phyloP scores from a whole-genome alignment of 1,140 invertebrate species.

The Amphibalanus amphitrite region DNA sequence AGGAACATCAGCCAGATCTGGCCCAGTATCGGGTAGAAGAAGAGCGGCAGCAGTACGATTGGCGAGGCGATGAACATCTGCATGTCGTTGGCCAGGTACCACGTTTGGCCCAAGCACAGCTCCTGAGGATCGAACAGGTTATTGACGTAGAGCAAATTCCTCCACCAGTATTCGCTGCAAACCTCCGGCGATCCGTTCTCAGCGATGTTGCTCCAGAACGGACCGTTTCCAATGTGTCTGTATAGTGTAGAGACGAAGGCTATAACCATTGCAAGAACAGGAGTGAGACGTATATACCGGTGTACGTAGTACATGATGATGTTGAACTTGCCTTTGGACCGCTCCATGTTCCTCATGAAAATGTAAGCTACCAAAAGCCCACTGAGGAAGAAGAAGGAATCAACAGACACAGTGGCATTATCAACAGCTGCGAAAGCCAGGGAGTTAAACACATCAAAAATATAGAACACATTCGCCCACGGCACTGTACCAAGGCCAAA shows the following conservation, averaged over 20 bases:
- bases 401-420: conserved; percentile 28
- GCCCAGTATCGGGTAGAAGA: conserved; percentile 42
- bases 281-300: conserved; percentile 28
- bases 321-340: conserved; percentile 26
- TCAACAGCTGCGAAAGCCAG: not conserved
- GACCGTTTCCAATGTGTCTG: conserved; percentile 5
- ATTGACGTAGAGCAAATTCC: conserved; percentile 21
- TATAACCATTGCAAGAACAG: conserved; percentile 6
- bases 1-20: not conserved
- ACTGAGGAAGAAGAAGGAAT: conserved; percentile 43
- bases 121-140: conserved; percentile 21
- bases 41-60: conserved; percentile 44
- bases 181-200: not conserved
- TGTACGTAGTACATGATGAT: conserved; percentile 29
- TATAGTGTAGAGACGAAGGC: conserved; percentile 1
- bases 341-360: conserved; percentile 30
- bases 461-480: not conserved
- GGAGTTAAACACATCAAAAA: not conserved
- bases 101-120: conserved; percentile 47
- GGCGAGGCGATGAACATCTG: conserved; percentile 52
- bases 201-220: not conserved
- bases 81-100: conserved; percentile 68
- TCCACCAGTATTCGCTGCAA: conserved; percentile 22
- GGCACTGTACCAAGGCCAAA: not conserved
- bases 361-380: conserved; percentile 38